Percentiles rank a stretch among this genome's conserved stretches.
These are phyloP conservation scores for Archips crataeganus DNA, from an alignment of 2,888 invertebrate species.

Conservation along the genomic window DNA sequence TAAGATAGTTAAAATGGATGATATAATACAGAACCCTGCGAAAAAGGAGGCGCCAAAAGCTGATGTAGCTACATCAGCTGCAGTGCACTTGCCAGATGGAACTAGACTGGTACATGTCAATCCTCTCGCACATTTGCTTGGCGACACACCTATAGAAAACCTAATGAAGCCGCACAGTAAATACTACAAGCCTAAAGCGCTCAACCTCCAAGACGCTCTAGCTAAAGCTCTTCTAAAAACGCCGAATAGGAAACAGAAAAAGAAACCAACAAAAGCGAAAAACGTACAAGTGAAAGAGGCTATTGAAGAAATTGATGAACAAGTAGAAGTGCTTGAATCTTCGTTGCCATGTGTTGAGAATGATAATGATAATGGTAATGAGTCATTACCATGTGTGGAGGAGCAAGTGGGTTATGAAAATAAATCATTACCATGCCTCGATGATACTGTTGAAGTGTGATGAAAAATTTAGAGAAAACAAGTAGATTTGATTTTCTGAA, in stretches of 20 bases:
- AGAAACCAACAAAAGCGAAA: conserved; percentile 9
- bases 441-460: neutral
- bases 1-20: conserved; percentile 72
- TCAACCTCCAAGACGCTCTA: conserved; percentile 61
- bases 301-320: neutral
- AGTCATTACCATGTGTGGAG: neutral
- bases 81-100: conserved; percentile 62
- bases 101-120: conserved; percentile 69
- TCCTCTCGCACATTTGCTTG: conserved; percentile 71
- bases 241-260: conserved; percentile 39
- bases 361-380: neutral
- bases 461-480: too few relatives aligned
- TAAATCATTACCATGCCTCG: neutral
- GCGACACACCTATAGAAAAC: conserved; percentile 55
- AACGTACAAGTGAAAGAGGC: neutral
- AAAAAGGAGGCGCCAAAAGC: conserved; percentile 2
- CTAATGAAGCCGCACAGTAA: conserved; percentile 55
- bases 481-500: neutral
- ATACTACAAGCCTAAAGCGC: conserved; percentile 60
- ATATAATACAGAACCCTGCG: conserved; percentile 48
- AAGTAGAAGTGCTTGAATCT: neutral
- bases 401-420: neutral
- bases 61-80: conserved; percentile 2
- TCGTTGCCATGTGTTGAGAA: neutral
- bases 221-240: conserved; percentile 61